Conservation (phyloP, 2,797 vertebrate species). For the Pogonophryne albipinna region DNA sequence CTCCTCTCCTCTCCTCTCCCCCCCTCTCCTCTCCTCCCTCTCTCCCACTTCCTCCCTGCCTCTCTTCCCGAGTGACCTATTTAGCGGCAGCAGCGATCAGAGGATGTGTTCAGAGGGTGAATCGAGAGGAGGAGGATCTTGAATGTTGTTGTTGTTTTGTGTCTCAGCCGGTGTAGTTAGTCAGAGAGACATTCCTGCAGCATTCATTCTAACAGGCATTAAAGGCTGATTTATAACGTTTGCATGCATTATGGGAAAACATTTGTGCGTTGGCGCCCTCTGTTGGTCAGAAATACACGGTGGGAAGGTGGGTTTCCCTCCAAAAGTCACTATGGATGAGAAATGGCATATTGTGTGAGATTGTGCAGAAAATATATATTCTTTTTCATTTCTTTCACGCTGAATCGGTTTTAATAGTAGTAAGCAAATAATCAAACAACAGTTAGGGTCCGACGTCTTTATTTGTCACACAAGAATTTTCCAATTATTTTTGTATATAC, state of each 20-base stretch:
- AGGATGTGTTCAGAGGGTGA: conserved; percentile 54
- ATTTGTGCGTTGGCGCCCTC: conserved; percentile 61
- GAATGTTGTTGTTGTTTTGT: conserved; percentile 48
- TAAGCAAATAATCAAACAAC: not conserved
- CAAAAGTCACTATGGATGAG: conserved; percentile 1
- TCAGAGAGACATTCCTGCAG: conserved; percentile 36
- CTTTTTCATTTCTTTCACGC: not conserved
- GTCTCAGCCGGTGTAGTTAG: conserved; percentile 29
- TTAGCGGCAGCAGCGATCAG: conserved; percentile 68
- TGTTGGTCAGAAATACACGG: conserved; percentile 55
- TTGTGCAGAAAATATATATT: not conserved
- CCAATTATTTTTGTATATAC: too few species aligned
- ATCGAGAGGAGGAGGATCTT: conserved; percentile 36
- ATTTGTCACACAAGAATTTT: not conserved
- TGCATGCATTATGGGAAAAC: not conserved
- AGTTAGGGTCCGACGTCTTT: not conserved
- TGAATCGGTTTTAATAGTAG: not conserved
- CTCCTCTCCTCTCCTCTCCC: conserved; percentile 50
- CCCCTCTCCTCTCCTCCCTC: conserved; percentile 27
- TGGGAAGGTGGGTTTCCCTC: conserved; percentile 6
- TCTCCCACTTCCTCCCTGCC: conserved; percentile 52
- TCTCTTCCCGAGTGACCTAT: conserved; percentile 82
- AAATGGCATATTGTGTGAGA: not conserved
- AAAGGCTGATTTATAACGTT: conserved; percentile 37
- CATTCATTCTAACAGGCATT: conserved; percentile 41